phyloP scores from a whole-genome alignment of 2,797 vertebrate genomes.

The Spizella passerina region DNA sequence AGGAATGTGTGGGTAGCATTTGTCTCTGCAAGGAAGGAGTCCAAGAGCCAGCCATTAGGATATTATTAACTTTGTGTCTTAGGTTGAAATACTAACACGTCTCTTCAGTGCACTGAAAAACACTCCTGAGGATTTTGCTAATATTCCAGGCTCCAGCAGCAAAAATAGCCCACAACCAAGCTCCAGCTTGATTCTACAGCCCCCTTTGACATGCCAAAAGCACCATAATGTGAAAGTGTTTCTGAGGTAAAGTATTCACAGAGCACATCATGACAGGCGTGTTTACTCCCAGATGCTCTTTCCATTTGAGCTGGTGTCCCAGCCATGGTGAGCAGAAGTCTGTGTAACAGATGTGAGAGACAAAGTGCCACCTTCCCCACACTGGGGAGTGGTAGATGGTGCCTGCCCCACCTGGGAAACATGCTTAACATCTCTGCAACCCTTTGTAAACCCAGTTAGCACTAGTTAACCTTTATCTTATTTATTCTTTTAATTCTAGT shows the following conservation, averaged over 20 bases:
- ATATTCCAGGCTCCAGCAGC: not conserved
- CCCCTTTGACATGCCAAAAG: not conserved
- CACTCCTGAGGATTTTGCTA: not conserved
- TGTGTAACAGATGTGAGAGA: not conserved
- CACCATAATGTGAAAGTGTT: not conserved
- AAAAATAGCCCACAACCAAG: not conserved
- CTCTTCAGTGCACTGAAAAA: not conserved
- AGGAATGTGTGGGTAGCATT: slow-evolving; percentile 43
- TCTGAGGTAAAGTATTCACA: not conserved
- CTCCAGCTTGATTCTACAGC: not conserved
- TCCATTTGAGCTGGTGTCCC: not conserved
- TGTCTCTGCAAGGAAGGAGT: not conserved
- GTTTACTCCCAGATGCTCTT: not conserved
- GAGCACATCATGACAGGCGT: not conserved
- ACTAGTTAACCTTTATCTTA: not conserved
- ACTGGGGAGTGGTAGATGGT: not conserved
- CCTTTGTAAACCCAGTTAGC: not conserved
- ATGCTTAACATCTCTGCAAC: not conserved
- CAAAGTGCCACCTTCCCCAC: not conserved
- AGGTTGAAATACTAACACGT: not conserved
- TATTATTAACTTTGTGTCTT: not conserved
- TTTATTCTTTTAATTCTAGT: not conserved
- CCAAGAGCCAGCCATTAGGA: not conserved
- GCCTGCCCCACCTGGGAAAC: not conserved
- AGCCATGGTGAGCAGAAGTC: not conserved